Evolutionary conservation across 2,888 invertebrate species (phyloP).

Genomic region (Epicampocera succincta): DNA sequence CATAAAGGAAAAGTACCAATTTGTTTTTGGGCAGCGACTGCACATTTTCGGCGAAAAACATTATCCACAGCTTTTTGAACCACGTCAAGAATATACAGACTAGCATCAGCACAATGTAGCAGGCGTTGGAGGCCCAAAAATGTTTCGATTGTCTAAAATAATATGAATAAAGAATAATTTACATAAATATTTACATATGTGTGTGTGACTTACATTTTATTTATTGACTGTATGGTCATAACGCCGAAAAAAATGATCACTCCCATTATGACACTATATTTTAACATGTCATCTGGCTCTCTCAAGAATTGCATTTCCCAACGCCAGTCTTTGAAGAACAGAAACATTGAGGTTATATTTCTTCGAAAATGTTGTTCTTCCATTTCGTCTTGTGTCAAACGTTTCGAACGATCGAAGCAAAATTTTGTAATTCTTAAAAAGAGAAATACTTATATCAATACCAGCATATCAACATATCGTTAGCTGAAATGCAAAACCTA

Average conservation of each 20-base stretch:
- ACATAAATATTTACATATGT: not conserved
- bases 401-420: slow-evolving; percentile 76
- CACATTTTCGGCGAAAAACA: slow-evolving; percentile 76
- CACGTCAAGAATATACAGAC: slow-evolving; percentile 87
- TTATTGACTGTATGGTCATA: slow-evolving; percentile 85
- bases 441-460: not conserved
- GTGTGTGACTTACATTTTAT: slow-evolving; percentile 78
- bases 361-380: slow-evolving; percentile 80
- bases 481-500: too few relatives aligned
- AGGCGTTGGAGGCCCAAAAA: slow-evolving; percentile 82
- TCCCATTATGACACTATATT: slow-evolving; percentile 88
- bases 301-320: slow-evolving; percentile 88
- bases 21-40: slow-evolving; percentile 82
- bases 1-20: slow-evolving; percentile 84
- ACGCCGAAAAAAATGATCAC: slow-evolving; percentile 84
- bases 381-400: slow-evolving; percentile 79
- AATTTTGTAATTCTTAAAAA: slow-evolving; percentile 76
- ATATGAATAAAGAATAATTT: not conserved
- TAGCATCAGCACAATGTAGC: slow-evolving; percentile 82
- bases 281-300: slow-evolving; percentile 91
- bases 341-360: slow-evolving; percentile 83
- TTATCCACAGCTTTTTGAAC: slow-evolving; percentile 88
- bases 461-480: too few relatives aligned
- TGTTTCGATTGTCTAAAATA: slow-evolving; percentile 71
- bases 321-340: slow-evolving; percentile 85